phyloP scores from a whole-genome alignment of 35 echinoderm and acorn worm species.

The Diadema setosum region DNA sequence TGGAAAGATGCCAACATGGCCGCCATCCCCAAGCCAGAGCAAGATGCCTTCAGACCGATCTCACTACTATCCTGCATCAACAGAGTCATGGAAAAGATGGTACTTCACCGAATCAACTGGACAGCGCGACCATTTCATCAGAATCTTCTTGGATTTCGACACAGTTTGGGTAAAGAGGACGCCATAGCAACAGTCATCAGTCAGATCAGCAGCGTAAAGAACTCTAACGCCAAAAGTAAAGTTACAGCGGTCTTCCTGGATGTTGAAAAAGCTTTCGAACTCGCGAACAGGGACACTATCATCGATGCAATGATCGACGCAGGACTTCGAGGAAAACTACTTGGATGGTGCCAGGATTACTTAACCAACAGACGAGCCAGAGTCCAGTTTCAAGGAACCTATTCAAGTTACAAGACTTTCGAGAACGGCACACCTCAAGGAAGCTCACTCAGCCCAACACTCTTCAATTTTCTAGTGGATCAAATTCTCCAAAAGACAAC shows the following conservation, averaged over 20 bases:
- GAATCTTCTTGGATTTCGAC: background rate
- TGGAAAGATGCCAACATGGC: slow-evolving; percentile 3
- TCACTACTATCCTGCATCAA: background rate
- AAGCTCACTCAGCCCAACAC: slow-evolving; percentile 5
- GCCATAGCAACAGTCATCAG: background rate
- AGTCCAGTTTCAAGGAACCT: background rate
- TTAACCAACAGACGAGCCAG: background rate
- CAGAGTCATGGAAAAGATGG: background rate
- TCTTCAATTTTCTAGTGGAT: slow-evolving; percentile 5
- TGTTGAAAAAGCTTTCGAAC: slow-evolving; percentile 8
- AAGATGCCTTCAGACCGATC: background rate
- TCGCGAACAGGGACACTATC: background rate
- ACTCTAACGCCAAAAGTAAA: background rate
- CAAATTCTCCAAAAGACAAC: background rate
- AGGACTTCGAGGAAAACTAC: background rate
- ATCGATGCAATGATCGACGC: slow-evolving; percentile 10
- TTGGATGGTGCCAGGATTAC: slow-evolving; percentile 9
- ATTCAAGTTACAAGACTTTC: background rate
- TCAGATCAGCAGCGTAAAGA: background rate
- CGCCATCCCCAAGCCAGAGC: background rate
- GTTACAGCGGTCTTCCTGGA: background rate
- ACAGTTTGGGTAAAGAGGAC: background rate
- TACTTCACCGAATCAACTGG: background rate
- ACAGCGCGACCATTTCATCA: background rate
- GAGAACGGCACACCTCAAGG: background rate